A percentile compares a stretch with the other conserved stretches of the same genome.
Evolutionary conservation across 2,797 vertebrate species (phyloP).

Genomic region (Acipenser oxyrinchus): DNA sequence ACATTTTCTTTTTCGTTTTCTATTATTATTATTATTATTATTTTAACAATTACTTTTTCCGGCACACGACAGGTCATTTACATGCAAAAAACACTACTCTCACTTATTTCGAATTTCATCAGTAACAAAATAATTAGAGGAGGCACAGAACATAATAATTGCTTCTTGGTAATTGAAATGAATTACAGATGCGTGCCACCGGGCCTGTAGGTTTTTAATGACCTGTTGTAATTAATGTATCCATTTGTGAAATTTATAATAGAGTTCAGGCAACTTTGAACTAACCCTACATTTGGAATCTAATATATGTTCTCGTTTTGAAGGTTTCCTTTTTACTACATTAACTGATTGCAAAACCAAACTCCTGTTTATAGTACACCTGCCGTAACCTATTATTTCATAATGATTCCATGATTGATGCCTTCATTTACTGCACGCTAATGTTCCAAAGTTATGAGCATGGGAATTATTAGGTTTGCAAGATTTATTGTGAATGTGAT

Average conservation of each 20-base stretch:
- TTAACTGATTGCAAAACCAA: not conserved
- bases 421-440: not conserved
- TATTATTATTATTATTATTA: constrained; percentile 23
- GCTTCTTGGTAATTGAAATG: constrained; percentile 57
- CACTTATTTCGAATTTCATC: constrained; percentile 37
- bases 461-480: not conserved
- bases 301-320: constrained; percentile 43
- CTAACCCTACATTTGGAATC: constrained; percentile 47
- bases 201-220: constrained; percentile 56
- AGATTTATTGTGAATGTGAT: not conserved
- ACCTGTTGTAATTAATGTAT: constrained; percentile 66
- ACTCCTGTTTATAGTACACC: not conserved
- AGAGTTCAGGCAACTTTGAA: constrained; percentile 54
- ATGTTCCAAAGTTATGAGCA: constrained; percentile 1
- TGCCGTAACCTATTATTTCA: not conserved
- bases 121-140: constrained; percentile 60
- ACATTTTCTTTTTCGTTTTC: too few species aligned
- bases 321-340: constrained; percentile 15
- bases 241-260: constrained; percentile 71
- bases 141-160: constrained; percentile 50
- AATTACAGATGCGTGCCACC: constrained; percentile 60
- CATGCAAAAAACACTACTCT: not conserved
- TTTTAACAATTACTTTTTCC: constrained; percentile 50
- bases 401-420: not conserved
- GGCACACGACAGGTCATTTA: constrained; percentile 26